These are phyloP conservation scores for Florisuga fusca DNA, from an alignment of 2,797 vertebrate species.

Conservation along the genomic window DNA sequence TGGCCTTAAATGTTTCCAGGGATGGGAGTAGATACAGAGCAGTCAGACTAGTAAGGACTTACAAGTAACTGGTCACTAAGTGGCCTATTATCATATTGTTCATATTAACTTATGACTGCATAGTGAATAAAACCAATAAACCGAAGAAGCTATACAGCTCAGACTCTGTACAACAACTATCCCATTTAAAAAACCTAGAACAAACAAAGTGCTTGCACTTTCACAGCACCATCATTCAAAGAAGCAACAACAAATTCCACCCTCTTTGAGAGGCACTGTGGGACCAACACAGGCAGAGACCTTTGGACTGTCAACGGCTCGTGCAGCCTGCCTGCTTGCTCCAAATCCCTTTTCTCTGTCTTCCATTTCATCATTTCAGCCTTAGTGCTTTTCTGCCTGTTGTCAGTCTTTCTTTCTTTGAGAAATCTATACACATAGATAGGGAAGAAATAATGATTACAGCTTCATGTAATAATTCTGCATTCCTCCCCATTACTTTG, in stretches of 20 bases:
- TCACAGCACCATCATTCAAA: background rate
- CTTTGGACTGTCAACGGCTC: background rate
- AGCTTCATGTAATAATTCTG: background rate
- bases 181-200: background rate
- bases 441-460: background rate
- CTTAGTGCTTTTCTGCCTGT: background rate
- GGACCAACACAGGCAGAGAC: background rate
- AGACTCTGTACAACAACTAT: background rate
- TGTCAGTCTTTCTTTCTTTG: background rate
- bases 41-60: background rate
- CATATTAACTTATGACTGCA: background rate
- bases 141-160: background rate
- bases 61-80: background rate
- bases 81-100: background rate
- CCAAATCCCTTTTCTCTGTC: background rate
- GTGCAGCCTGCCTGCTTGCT: background rate
- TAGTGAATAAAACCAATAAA: background rate
- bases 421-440: background rate
- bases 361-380: background rate
- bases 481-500: background rate
- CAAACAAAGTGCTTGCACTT: background rate
- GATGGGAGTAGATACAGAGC: background rate
- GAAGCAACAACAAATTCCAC: background rate
- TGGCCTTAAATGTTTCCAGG: too few relatives aligned
- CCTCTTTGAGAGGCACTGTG: background rate